phyloP scores from a whole-genome alignment of 1,140 invertebrate genomes.

The Mizuhopecten yessoensis region DNA sequence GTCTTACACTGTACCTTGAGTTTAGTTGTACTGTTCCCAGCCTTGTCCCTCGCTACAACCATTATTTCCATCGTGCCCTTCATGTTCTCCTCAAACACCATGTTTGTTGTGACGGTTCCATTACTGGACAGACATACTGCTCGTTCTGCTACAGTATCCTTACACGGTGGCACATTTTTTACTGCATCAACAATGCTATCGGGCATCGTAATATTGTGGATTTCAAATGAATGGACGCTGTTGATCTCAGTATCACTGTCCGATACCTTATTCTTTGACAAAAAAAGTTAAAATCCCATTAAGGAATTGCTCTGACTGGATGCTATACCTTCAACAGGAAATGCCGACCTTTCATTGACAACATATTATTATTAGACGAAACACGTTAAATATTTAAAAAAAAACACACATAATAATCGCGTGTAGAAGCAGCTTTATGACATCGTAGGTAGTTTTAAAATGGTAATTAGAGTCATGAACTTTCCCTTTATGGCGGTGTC shows the following conservation, averaged over 20 bases:
- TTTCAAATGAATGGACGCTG: background rate
- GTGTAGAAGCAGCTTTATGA: no score
- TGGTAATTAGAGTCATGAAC: no score
- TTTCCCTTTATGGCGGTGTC: no score
- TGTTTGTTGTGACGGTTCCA: background rate
- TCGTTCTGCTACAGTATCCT: background rate
- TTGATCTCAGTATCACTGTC: background rate
- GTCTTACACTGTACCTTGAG: no score
- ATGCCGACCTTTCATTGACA: no score
- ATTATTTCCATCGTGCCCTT: background rate
- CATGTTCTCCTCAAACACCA: conserved; percentile 1
- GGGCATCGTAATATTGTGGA: background rate
- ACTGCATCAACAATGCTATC: background rate
- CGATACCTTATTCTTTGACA: background rate
- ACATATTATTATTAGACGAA: no score
- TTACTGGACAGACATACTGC: background rate
- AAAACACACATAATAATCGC: no score
- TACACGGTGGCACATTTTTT: background rate
- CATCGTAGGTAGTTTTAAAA: no score
- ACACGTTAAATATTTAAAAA: no score
- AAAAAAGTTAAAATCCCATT: background rate
- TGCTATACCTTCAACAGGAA: no score
- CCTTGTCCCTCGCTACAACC: background rate
- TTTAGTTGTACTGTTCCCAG: background rate
- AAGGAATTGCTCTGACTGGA: no score